Conservation (phyloP, 2,113 vertebrate genomes). For the Elgaria multicarinata region DNA sequence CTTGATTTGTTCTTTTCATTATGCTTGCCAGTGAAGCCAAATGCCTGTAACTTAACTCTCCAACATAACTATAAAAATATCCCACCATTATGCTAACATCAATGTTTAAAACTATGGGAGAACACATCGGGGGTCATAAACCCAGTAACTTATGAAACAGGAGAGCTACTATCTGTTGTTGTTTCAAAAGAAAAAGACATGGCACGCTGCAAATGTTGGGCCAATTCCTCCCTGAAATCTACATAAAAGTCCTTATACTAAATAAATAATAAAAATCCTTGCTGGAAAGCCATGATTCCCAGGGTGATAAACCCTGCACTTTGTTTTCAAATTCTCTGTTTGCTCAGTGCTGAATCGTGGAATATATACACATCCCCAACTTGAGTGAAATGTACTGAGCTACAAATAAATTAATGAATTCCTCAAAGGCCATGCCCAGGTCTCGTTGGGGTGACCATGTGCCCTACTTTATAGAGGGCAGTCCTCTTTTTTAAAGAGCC, state of each 20-base stretch:
- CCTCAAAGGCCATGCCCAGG: neutral
- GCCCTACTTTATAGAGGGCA: neutral
- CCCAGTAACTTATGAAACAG: neutral
- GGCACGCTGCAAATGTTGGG: neutral
- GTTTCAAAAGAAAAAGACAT: neutral
- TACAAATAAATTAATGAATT: neutral
- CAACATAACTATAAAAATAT: neutral
- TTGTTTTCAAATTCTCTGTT: neutral
- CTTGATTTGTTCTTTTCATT: neutral
- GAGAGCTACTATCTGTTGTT: neutral
- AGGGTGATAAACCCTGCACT: neutral
- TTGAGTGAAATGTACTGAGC: neutral
- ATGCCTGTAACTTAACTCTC: neutral
- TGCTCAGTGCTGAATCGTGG: neutral
- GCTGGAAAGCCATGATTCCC: neutral
- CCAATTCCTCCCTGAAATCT: neutral
- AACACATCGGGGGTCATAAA: neutral
- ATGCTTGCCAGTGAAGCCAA: neutral
- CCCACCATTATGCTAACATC: neutral
- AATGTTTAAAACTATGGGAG: neutral
- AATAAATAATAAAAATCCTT: neutral
- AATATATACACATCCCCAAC: neutral
- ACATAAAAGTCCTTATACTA: neutral
- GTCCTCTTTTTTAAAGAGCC: neutral
- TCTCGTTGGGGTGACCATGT: neutral